phyloP scores from a whole-genome alignment of 2,113 vertebrate genomes.

The Castor canadensis region DNA sequence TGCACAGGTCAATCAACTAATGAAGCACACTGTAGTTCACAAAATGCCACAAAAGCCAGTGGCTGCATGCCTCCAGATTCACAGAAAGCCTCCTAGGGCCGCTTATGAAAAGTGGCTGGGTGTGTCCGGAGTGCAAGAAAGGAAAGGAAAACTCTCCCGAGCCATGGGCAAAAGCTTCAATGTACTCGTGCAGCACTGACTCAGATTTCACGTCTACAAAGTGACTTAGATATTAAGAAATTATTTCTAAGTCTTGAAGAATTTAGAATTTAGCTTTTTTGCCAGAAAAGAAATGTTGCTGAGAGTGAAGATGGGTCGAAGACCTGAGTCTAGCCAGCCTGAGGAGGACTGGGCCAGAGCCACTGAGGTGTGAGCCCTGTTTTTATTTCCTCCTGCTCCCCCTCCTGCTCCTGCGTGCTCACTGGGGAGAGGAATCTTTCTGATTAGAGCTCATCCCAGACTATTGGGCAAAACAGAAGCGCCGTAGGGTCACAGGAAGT shows the following conservation, averaged over 20 bases:
- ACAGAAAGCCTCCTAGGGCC: no score
- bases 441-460: background rate
- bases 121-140: background rate
- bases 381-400: no score
- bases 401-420: no score
- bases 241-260: background rate
- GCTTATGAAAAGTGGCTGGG: background rate
- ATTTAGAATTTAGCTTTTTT: background rate
- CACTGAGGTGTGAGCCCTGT: fast-evolving
- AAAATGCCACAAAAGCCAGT: background rate
- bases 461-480: background rate
- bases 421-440: no score
- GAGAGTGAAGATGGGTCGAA: background rate
- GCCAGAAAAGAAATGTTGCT: background rate
- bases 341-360: background rate
- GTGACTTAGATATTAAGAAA: background rate
- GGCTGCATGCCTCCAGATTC: background rate
- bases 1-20: fast-evolving
- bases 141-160: background rate
- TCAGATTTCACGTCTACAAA: background rate
- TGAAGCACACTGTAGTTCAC: background rate
- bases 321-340: background rate
- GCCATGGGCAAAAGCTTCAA: background rate
- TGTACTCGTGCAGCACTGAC: background rate
- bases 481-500: background rate